A percentile compares a stretch with the other conserved stretches of the same genome.
Conservation (phyloP, 2,888 invertebrate genomes). For the Hipparchia sbordonii region DNA sequence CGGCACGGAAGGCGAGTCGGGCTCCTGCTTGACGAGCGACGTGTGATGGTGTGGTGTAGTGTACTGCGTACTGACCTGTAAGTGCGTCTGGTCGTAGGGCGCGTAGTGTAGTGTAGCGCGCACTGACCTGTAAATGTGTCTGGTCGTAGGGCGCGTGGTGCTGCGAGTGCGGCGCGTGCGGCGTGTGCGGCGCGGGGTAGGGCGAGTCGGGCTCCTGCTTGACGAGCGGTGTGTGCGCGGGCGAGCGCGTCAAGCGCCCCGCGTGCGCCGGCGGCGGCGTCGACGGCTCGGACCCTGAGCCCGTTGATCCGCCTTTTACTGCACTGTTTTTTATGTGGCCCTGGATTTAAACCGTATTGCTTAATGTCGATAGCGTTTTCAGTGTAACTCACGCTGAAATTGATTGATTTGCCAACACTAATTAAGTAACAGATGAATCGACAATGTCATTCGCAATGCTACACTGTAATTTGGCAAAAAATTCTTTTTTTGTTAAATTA, state of each 20-base stretch:
- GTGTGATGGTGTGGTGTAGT: constrained; percentile 32
- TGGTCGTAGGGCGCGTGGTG: constrained; percentile 79
- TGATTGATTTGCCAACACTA: neutral
- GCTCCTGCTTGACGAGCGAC: constrained; percentile 85
- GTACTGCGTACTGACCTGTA: constrained; percentile 59
- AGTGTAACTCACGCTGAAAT: neutral
- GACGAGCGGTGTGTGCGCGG: constrained; percentile 66
- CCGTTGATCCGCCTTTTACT: constrained; percentile 66
- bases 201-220: constrained; percentile 85
- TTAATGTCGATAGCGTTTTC: neutral
- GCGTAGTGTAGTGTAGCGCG: constrained; percentile 61
- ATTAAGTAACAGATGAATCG: neutral
- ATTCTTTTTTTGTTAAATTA: too few relatives aligned
- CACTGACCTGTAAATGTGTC: constrained; percentile 67
- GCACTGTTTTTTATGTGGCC: constrained; percentile 58
- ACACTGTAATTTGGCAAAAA: too few relatives aligned
- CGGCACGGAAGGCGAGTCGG: constrained; percentile 75
- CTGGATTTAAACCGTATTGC: constrained; percentile 44
- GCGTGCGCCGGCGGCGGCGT: constrained; percentile 78
- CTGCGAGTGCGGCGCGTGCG: constrained; percentile 68
- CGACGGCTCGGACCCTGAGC: constrained; percentile 77
- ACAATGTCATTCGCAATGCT: neutral
- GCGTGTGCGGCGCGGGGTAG: constrained; percentile 62
- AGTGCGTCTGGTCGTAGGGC: constrained; percentile 69
- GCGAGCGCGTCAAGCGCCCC: constrained; percentile 74